Evolutionary conservation across 23 tunicate species (phyloP).

Genomic region (Diplosoma virens): DNA sequence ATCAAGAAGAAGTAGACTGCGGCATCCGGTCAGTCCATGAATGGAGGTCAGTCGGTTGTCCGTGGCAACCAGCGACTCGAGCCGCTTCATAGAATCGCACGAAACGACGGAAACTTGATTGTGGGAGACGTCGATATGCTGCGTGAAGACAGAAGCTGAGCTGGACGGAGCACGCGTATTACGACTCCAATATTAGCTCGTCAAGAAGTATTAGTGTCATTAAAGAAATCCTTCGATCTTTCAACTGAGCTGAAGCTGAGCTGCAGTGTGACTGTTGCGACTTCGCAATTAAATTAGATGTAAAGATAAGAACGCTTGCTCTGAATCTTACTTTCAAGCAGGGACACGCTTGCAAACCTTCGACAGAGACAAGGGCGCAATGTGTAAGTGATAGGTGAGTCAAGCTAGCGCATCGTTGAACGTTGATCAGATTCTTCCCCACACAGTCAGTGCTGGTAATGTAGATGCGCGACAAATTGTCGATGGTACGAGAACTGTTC

Average conservation of each 20-base stretch:
- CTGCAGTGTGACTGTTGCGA: too few species aligned
- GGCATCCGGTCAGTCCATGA: constrained; percentile 62
- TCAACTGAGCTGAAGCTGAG: too few species aligned
- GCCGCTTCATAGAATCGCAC: constrained; percentile 56
- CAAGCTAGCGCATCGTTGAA: constrained; percentile 43
- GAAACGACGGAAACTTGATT: constrained; percentile 58
- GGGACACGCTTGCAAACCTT: constrained; percentile 67
- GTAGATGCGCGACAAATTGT: constrained; percentile 20
- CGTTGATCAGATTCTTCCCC: constrained; percentile 37
- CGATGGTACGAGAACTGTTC: not conserved
- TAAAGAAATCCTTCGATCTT: too few species aligned
- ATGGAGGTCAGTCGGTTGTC: constrained; percentile 60
- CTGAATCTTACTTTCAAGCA: constrained; percentile 49
- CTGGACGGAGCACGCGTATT: not conserved
- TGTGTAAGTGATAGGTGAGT: constrained; percentile 54
- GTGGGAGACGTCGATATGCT: constrained; percentile 69
- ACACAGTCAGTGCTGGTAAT: not conserved
- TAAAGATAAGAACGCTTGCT: too few species aligned
- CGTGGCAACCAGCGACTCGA: constrained; percentile 61
- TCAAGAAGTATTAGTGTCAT: too few species aligned
- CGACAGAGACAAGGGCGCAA: constrained; percentile 65
- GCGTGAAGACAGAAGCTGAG: constrained; percentile 14
- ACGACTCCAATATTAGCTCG: too few species aligned
- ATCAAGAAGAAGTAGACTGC: constrained; percentile 44
- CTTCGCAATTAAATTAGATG: too few species aligned